Evolutionary conservation across 92 coral and sea anemone species (phyloP).

Genomic region (Desmophyllum pertusum): DNA sequence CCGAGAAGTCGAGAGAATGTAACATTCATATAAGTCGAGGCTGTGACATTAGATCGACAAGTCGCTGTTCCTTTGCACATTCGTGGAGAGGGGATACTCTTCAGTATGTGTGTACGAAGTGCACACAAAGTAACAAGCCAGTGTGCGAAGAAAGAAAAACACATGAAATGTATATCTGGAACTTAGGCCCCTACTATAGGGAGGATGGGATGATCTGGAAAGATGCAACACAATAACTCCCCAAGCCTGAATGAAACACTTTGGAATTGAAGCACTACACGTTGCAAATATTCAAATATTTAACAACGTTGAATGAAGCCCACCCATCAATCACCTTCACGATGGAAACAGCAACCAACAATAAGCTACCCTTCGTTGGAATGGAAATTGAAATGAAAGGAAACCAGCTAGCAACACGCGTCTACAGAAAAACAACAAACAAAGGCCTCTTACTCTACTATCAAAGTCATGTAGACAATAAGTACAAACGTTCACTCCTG

Average conservation of each 20-base stretch:
- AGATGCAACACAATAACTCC: not conserved
- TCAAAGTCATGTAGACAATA: no score
- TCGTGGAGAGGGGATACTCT: constrained; percentile 59
- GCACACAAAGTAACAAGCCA: constrained; percentile 5
- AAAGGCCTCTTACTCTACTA: no score
- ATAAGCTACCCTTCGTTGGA: no score
- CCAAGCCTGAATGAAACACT: not conserved
- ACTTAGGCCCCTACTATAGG: constrained; percentile 47
- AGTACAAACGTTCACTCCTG: no score
- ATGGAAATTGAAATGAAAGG: no score
- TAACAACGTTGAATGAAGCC: no score
- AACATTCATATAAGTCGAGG: not conserved
- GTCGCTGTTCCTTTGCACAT: constrained; percentile 49
- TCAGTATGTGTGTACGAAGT: constrained; percentile 44
- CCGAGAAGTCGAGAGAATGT: constrained; percentile 58
- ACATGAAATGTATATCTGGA: constrained; percentile 30
- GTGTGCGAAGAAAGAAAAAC: constrained; percentile 11
- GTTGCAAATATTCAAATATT: no score
- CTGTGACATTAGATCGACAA: no score
- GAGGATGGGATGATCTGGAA: constrained; percentile 42
- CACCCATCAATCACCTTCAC: no score
- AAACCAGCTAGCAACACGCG: no score
- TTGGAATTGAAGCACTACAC: not conserved
- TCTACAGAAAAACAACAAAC: no score
- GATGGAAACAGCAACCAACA: no score